Evolutionary conservation across 37 sponge, comb jelly and placozoan genomes (phyloP), one percentile per base, ranked within the genome.

Genomic region (Halichondria panicea): DNA sequence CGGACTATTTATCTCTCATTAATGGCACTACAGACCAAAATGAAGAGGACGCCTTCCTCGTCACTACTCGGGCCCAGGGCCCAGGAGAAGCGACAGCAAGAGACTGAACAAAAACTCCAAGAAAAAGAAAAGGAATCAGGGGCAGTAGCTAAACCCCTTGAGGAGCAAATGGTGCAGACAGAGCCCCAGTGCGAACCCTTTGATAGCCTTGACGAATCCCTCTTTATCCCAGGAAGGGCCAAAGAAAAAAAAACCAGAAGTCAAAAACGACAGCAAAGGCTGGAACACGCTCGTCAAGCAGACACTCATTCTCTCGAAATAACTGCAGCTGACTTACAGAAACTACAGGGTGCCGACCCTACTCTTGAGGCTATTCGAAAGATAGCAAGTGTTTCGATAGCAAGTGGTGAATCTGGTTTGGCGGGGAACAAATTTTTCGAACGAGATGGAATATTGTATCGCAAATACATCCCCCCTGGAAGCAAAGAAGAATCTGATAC

Each of bases 21-120:
- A 22, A 30, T 19, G 35, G 9, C 13, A 13, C 8, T 8, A 11
- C 55, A 58, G 60, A 58, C 21, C 55, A 53, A 56, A 13, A 32
- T 40, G 27, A 62, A 43, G 76, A 19, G 25, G 36, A 5, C 8
- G 77, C 53, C 54, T 46, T 64, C 52, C 38, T 43, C 28, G 77
- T 77, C 34, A 31, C 36, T 5, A 77, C 66, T 7, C 55, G 66
- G 21, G 53, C 66, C 22, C n/a, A n/a, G n/a, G n/a, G n/a, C n/a
- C n/a, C 52, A 37, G n/a, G 41, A 19, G 5, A 13, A 64, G 54
- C 28, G 41, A 13, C 18, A 31, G 59, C 38, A 72, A 32, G 37
- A 22, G 30, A 28, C 42, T n/a, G 50, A 5, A 7, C 4, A 3
- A 8, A 24, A 21, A 8, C 25, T 25, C 9, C 8, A 45, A 24